These are phyloP conservation scores for Eretmocerus hayati DNA, from an alignment of 2,888 invertebrate genomes.

Conservation along the genomic window DNA sequence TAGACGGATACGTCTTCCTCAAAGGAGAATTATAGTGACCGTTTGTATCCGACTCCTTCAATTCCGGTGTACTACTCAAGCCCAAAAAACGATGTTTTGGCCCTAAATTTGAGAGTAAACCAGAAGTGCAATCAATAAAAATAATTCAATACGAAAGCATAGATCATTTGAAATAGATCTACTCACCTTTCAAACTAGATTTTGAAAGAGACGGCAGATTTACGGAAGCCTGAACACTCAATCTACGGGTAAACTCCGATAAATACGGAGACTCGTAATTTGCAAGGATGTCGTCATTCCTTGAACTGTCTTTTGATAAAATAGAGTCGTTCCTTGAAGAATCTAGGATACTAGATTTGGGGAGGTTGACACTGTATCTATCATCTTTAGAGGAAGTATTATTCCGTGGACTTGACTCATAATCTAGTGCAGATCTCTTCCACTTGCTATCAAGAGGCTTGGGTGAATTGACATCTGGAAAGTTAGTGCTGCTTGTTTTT, in stretches of 20 bases:
- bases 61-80: conserved; percentile 28
- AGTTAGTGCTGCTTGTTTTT: conserved; percentile 19
- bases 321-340: conserved; percentile 26
- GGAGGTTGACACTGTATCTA: conserved; percentile 31
- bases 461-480: conserved; percentile 24
- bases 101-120: conserved; percentile 28
- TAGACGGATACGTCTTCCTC: conserved; percentile 35
- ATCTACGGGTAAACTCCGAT: conserved; percentile 62
- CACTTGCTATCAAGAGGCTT: conserved; percentile 29
- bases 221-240: conserved; percentile 41
- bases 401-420: conserved; percentile 6
- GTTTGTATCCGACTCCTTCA: conserved; percentile 41
- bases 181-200: conserved; percentile 33
- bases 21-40: conserved; percentile 38
- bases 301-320: conserved; percentile 26
- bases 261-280: conserved; percentile 62
- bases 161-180: not conserved
- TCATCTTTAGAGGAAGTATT: conserved; percentile 26
- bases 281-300: conserved; percentile 33
- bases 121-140: too few relatives aligned
- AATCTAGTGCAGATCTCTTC: conserved; percentile 17
- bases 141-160: not conserved
- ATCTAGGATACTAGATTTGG: conserved; percentile 34
- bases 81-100: conserved; percentile 27
- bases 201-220: conserved; percentile 31